phyloP scores from a whole-genome alignment of 2,888 invertebrate species.

The Tribolium freemani region DNA sequence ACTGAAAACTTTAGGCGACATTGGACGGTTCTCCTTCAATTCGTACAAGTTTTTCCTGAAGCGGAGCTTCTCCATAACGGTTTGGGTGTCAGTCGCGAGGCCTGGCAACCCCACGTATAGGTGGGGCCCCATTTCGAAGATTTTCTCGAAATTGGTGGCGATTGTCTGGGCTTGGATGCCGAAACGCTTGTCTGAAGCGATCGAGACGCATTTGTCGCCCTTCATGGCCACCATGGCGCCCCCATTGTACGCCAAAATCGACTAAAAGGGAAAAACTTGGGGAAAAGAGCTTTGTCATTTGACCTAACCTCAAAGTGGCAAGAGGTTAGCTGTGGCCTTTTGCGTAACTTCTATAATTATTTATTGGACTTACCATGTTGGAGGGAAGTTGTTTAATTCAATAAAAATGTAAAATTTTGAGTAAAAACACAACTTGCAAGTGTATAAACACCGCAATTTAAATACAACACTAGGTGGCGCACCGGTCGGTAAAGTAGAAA shows the following conservation, averaged over 20 bases:
- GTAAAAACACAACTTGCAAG: neutral
- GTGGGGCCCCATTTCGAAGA: conserved; percentile 93
- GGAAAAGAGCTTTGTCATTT: conserved; percentile 31
- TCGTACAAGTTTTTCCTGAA: conserved; percentile 96
- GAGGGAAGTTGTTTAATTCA: neutral
- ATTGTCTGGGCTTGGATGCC: conserved; percentile 96
- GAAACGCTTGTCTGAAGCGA: conserved; percentile 94
- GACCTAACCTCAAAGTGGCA: conserved; percentile 42
- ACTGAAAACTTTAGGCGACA: conserved; percentile 91
- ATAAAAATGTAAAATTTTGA: neutral
- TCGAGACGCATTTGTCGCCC: conserved; percentile 97
- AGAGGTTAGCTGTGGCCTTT: neutral
- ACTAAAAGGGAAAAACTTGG: conserved; percentile 73
- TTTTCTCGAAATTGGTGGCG: conserved; percentile 92
- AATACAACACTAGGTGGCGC: neutral
- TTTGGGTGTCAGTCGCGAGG: conserved; percentile 95
- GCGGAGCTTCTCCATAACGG: conserved; percentile 90
- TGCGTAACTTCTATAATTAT: neutral
- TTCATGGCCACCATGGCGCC: conserved; percentile 98
- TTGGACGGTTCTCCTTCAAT: conserved; percentile 90
- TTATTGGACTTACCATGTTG: neutral
- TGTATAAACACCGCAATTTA: neutral
- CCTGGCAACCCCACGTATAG: conserved; percentile 95
- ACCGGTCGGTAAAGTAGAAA: neutral
- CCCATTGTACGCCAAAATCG: conserved; percentile 91